Evolutionary conservation across 1,140 invertebrate species (phyloP), one percentile per base, ranked within the genome.

Genomic region (Drosophila ohnishii): DNA sequence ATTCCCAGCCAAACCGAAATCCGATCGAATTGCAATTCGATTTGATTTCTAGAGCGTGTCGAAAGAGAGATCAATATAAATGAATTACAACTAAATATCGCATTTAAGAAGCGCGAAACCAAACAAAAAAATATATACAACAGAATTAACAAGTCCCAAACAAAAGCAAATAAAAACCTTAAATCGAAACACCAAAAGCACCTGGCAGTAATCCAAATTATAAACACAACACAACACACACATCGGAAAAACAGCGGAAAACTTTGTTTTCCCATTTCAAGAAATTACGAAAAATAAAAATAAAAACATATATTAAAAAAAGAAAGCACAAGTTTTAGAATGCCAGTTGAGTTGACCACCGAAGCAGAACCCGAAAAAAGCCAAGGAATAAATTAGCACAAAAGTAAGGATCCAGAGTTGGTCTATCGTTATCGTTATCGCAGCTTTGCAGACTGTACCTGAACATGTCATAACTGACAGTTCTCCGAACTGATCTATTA

Each of bases 11-110:
- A 16, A 25, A 45, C 19, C 61, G n/a, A 44, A 39, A 42, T 25
- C 34, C 25, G 22, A 37, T 58, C 39, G 32, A 58, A 19, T 37
- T 53, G 7, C 59, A 45, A 60, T 65, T 34, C 67, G 64, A 67
- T 67, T 50, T 44, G 25, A 59, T 76, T 76, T 77, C 42, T 61
- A 76, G 74, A 77, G 74, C 74, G 73, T 77, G 74, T 55, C 51
- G 51, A 37, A 57, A 76, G n/a, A 61, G 19, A 69, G 50, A 48
- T 69, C 56, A 69, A 57, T 61, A 42, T 48, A 72, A 73, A 73
- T 51, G 51, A 60, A 72, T 59, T 51, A 40, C 51, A 70, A 28
- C 48, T 34, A 50, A 51, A 47, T 25, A 53, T 53, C 50, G 16
- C 50, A 50, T 32, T 51, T 9, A 35, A 51, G 48, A 30, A 67